Evolutionary conservation across 2,797 vertebrate genomes (phyloP), one percentile per base, ranked within the genome.

Genomic region (Anabas testudineus): DNA sequence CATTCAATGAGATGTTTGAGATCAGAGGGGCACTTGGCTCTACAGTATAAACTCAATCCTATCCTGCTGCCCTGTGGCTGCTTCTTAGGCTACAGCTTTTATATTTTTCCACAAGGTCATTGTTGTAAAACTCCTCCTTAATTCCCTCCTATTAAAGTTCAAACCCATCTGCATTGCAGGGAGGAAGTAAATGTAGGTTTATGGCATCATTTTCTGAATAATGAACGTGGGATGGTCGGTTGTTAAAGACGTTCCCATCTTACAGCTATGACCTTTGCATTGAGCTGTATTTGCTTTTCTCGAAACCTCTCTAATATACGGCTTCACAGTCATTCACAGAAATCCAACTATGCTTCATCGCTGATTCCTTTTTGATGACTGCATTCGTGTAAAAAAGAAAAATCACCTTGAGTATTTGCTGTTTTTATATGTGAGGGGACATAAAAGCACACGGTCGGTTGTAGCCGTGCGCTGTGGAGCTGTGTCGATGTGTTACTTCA

Each of bases 61-160:
- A 88, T 90, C 73, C 81, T 3, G 55, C 63, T 59, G 73, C 62
- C 46, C 61, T 28, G 64, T 71, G 77, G 63, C 81, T 34, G 71
- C 67, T 67, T 80, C 43, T 43, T 47, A 53, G 71, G 60, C 67
- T 69, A n/a, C 67, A 61, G 76, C 68, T 77, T 88, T 85, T 76
- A 85, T 72, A 63, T 81, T 76, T n/a, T 45, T 58, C 82, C 74
- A 60, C 84, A 90, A 94, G 85, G 90, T 92, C 89, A 88, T 3
- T 46, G 80, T 41, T 71, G 71, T 87, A 88, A 93, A 90, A 81
- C 62, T 59, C 79, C 72, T 64, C 80, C 68, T 83, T 79, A 83
- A 83, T 84, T 70, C 80, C 42, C 46, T 5, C 45, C 80, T 73
- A 75, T 88, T 85, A 89, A 90, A 76, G 72, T 71, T 62, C 66